phyloP scores from a whole-genome alignment of 2,113 vertebrate species.

The Pygoscelis adeliae region DNA sequence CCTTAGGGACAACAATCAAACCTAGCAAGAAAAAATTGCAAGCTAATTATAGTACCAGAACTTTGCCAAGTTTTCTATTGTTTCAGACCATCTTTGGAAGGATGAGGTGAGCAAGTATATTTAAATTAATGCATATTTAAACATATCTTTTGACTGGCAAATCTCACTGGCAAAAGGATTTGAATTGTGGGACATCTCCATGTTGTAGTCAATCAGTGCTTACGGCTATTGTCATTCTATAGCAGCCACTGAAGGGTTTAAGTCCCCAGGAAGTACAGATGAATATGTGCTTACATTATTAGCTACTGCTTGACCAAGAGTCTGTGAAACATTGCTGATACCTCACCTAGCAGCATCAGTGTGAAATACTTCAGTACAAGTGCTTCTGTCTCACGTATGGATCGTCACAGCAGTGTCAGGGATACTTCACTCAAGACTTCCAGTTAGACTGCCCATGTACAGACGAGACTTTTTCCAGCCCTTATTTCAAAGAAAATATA shows the following conservation, averaged over 20 bases:
- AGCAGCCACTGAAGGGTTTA: background rate
- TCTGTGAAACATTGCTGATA: background rate
- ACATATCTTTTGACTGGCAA: background rate
- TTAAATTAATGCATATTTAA: background rate
- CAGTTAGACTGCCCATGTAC: background rate
- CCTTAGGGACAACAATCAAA: background rate
- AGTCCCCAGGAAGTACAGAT: background rate
- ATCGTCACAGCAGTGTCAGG: fast-evolving
- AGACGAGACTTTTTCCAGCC: background rate
- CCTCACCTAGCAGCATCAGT: background rate
- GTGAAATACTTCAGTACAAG: background rate
- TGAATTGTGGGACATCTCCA: background rate
- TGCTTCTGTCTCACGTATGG: background rate
- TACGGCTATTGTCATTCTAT: fast-evolving
- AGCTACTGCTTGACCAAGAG: background rate
- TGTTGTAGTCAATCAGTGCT: background rate
- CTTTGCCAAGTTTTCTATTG: background rate
- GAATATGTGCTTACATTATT: background rate
- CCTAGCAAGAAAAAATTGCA: background rate
- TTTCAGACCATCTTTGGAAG: background rate
- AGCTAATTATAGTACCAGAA: background rate
- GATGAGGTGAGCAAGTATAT: background rate
- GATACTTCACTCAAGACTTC: background rate
- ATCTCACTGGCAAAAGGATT: background rate
- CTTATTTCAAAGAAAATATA: background rate